Evolutionary conservation across 2,888 invertebrate genomes (phyloP), one percentile per base, ranked within the genome.

Genomic region (Apamea anceps): DNA sequence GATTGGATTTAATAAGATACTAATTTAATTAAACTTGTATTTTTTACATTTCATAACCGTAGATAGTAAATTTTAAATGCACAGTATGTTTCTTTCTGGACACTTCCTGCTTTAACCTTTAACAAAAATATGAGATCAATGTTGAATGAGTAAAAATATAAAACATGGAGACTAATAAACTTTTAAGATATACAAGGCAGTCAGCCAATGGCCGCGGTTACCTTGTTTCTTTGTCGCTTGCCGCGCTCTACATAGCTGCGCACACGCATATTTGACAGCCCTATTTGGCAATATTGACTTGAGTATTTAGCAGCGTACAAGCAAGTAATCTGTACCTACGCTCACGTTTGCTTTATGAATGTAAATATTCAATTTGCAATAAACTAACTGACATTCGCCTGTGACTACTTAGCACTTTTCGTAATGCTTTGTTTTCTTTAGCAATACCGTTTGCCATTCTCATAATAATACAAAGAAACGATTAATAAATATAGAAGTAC

Each of bases 281-380:
- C 91, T 93, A 89, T 88, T 84, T 88, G 86, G 89, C 87, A 91
- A 91, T 93, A 91, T 94, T 93, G 90, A 91, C 90, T 90, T 78
- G 73, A 87, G 75, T 81, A 89, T 91, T 93, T 94, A 93, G 87
- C 90, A 82, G 83, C 82, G 74, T 80, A 87, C 88, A 89, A 85
- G 88, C 89, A 88, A 88, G 86, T 89, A 89, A 88, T 87, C 88
- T 86, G 91, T 86, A 80, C 83, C 86, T 84, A 87, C 81, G 82
- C 84, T 84, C 81, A 89, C 72, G 80, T 90, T 91, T 90, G 82
- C 88, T 87, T 88, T 87, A 89, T 87, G 89, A 90, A 91, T 90
- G 90, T 90, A 93, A 94, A 94, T 92, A 93, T 93, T 91, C 87
- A 90, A 90, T 91, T 92, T 88, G 91, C 92, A 92, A 92, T 91